Evolutionary conservation across 1,140 invertebrate species (phyloP), one percentile per base, ranked within the genome.

Genomic region (Zelostemma sp.): DNA sequence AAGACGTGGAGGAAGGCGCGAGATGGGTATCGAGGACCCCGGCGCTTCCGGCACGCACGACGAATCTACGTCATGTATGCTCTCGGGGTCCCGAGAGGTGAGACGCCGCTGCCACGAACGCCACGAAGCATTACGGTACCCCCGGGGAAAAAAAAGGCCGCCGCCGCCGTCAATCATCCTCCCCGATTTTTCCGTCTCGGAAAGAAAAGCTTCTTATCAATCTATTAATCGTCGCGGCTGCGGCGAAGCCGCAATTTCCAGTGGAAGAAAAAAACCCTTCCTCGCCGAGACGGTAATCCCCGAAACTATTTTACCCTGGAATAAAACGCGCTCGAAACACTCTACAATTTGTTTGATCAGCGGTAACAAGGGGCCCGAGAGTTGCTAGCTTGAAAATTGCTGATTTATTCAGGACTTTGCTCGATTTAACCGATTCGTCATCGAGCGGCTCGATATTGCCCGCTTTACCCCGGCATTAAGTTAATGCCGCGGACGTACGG

Each of bases 371-470:
- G 16, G 9, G 18, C 1, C 21, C 21, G 21, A 25, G 12, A 38
- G 35, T 16, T 40, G 49, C 4, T 33, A 40, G 17, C 9, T 1
- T 6, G 31, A 11, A 38, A 40, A 53, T 53, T 38, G 35, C 35
- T 21, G 49, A 40, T 53, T 40, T 53, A 38, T 53, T 53, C 35
- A 41, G 33, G 28, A 40, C 19, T 53, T 21, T 53, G 8, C 35
- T 40, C 35, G 11, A 53, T 40, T 53, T 31, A n/a, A 46, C 58
- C 53, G 53, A 67, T 61, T 67, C 64, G 51, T 68, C 49, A 53
- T 53, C 49, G 11, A 5, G 6, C 33, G n/a, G 14, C 25, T 17
- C 58, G 64, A 67, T 67, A 67, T 68, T 58, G 41, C 50, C 53
- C 21, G 49, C 40, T 25, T 66, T 28, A 54, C 40, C 33, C 62